A percentile compares a stretch with the other conserved stretches of the same genome.
phyloP scores from a whole-genome alignment of 2,797 vertebrate genomes.

The Peromyscus nudipes region DNA sequence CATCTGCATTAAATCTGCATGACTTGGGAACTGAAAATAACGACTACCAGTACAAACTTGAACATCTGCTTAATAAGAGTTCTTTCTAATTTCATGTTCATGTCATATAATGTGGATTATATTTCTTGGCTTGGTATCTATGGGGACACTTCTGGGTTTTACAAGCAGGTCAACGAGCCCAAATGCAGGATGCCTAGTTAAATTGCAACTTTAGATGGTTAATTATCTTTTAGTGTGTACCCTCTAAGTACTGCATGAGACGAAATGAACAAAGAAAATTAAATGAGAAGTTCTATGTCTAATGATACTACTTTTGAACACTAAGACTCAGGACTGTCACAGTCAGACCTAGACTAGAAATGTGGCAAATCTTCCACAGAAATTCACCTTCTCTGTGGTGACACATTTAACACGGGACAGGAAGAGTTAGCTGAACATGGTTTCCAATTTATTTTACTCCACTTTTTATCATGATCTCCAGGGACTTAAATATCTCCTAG shows the following conservation, averaged over 20 bases:
- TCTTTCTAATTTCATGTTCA: neutral
- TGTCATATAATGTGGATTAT: neutral
- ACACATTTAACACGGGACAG: neutral
- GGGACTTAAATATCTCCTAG: too few relatives aligned
- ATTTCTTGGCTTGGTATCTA: conserved; percentile 16
- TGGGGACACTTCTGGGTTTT: neutral
- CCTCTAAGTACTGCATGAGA: neutral
- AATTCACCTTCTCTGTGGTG: neutral
- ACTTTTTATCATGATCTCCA: neutral
- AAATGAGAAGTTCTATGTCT: conserved; percentile 23
- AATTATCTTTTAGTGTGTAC: neutral
- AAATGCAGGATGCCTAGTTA: conserved; percentile 27
- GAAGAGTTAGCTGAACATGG: neutral
- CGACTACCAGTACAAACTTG: neutral
- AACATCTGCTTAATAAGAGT: neutral
- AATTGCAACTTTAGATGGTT: neutral
- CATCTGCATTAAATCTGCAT: neutral
- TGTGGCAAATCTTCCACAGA: neutral
- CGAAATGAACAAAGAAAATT: neutral
- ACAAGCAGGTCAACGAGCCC: neutral
- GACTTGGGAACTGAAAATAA: conserved; percentile 22
- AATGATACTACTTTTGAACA: neutral
- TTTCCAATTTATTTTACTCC: neutral
- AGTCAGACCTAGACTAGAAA: neutral
- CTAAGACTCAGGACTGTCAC: neutral